Percentiles rank a stretch among this genome's conserved stretches.
Conservation (phyloP, 2,113 vertebrate species). For the Melanostigma gelatinosum region DNA sequence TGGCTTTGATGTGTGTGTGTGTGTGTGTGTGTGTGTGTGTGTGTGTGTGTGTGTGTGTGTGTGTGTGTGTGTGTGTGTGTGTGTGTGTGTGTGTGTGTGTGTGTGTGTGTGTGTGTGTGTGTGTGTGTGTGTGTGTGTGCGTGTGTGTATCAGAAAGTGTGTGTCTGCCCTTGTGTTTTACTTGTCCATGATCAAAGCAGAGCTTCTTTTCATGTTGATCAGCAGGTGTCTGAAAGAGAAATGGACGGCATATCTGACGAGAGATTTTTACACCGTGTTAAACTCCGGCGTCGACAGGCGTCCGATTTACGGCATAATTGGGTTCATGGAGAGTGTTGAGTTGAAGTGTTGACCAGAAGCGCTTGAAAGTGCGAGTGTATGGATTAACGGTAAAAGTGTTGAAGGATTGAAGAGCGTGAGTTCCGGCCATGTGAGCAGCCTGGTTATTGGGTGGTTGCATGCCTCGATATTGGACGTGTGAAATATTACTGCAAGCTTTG, state of each 20-base stretch:
- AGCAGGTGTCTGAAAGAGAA: conserved; percentile 57
- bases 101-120: background rate
- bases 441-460: conserved; percentile 3
- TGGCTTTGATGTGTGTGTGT: conserved; percentile 41
- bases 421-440: conserved; percentile 35
- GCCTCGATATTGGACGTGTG: background rate
- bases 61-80: conserved; percentile 4
- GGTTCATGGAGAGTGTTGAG: conserved; percentile 30
- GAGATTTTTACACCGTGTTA: conserved; percentile 12
- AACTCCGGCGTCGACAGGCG: background rate
- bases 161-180: conserved; percentile 2
- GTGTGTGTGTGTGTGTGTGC: background rate
- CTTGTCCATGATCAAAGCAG: conserved; percentile 59
- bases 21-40: background rate
- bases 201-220: conserved; percentile 50
- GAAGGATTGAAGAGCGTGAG: conserved; percentile 26
- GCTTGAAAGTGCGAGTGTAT: conserved; percentile 5
- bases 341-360: conserved; percentile 19
- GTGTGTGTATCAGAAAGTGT: conserved; percentile 6
- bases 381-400: conserved; percentile 3
- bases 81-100: background rate
- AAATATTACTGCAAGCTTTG: conserved; percentile 1
- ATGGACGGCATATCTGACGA: conserved; percentile 28
- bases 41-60: conserved; percentile 5
- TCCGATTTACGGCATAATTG: background rate